Evolutionary conservation across 2,888 invertebrate genomes (phyloP).

Genomic region (Isotomurus palustris): DNA sequence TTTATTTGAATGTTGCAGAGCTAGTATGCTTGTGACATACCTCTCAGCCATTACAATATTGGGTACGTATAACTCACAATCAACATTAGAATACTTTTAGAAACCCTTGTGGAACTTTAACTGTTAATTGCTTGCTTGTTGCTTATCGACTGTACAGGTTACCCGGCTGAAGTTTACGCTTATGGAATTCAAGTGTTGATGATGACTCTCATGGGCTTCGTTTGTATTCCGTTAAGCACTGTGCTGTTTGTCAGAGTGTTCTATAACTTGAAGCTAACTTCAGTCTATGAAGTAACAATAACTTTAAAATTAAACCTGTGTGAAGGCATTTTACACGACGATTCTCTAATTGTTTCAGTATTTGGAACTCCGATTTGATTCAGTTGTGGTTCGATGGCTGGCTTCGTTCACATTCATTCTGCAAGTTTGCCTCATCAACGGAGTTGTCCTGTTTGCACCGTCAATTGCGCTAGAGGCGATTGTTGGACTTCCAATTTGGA

Average conservation of each 20-base stretch:
- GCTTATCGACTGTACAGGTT: constrained; percentile 22
- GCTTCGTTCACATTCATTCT: constrained; percentile 37
- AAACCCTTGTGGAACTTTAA: no score
- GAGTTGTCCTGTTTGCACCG: constrained; percentile 48
- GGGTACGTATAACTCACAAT: constrained; percentile 13
- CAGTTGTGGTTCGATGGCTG: constrained; percentile 29
- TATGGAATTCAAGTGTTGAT: constrained; percentile 38
- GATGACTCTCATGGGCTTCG: constrained; percentile 24
- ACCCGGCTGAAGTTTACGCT: constrained; percentile 40
- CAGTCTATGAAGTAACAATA: constrained; percentile 38
- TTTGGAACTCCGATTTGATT: constrained; percentile 37
- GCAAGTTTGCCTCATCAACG: constrained; percentile 39
- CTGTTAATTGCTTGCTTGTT: background rate
- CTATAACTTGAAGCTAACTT: constrained; percentile 41
- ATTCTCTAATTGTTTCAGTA: constrained; percentile 34
- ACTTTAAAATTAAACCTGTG: background rate
- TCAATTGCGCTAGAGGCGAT: constrained; percentile 35
- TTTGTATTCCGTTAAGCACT: constrained; percentile 28
- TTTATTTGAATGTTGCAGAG: constrained; percentile 3
- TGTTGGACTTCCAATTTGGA: constrained; percentile 7
- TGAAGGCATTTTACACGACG: background rate
- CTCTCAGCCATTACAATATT: constrained; percentile 33
- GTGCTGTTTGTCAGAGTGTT: constrained; percentile 38
- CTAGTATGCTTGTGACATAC: constrained; percentile 37
- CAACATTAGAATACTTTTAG: no score